Evolutionary conservation across 23 tunicate species (phyloP), one percentile per base, ranked within the genome.

Genomic region (Trididemnum clinides): DNA sequence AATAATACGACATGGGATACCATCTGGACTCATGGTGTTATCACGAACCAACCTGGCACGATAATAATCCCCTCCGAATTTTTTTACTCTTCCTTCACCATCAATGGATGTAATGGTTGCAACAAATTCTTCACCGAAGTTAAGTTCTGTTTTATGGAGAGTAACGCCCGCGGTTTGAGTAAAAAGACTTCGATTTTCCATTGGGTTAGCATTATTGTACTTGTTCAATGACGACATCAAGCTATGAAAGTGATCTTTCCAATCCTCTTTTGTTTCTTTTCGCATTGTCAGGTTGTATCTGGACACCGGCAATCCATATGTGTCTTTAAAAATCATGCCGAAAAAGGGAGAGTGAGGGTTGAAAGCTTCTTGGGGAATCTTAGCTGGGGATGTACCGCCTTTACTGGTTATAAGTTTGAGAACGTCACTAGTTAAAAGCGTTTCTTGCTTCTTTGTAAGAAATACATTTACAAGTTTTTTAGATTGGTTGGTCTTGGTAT

Each of bases 41-140:
- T 49, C 81, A 19, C 36, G 38, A 32, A 51, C 28, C 19, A 87
- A 31, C 6, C 72, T 44, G 4, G 86, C 91, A 1, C 80, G 34
- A 23, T 82, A 87, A 54, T 50, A 87, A 34, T 87, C 91, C 39
- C 91, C 91, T 15, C 91, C 91, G 39, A 82, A 80, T 30, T 6
- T 15, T 33, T 87, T 80, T 27, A 18, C 51, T 19, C 22, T 31
- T 38, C 86, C 86, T 4, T 80, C 31, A 0, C 54, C 18, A 35
- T 87, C 86, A 34, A 82, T 39, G 30, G 91, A 85, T 18, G 30
- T 28, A 22, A 87, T 39, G 1, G 33, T 33, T 18, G 86, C 80
- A 15, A 22, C 44, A 12, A 87, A 51, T 12, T 33, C 84, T 21
- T 80, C 86, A 15, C 91, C 91, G 7, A 50, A 30, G 2, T 30